Conservation (phyloP, 2,113 vertebrate genomes). For the Perca fluviatilis region DNA sequence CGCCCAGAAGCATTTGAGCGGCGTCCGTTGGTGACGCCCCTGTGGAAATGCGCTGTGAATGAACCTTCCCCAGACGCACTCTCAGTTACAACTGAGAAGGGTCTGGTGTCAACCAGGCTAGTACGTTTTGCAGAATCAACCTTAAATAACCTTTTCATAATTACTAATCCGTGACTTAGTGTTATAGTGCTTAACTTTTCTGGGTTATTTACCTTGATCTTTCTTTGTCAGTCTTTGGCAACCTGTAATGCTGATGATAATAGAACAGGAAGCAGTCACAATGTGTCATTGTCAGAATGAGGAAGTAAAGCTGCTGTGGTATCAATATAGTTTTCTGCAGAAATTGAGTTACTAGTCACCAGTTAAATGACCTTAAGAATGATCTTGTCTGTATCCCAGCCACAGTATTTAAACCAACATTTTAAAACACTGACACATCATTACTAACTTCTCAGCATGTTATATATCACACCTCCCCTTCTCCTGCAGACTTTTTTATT, state of each 20-base stretch:
- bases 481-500: constrained; percentile 24
- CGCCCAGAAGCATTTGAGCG: no score
- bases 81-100: no score
- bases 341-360: constrained; percentile 89
- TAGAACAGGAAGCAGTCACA: constrained; percentile 93
- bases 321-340: constrained; percentile 94
- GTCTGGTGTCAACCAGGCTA: no score
- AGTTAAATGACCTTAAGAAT: constrained; percentile 71
- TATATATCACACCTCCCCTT: neutral
- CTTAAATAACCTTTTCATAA: constrained; percentile 1
- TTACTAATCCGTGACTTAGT: neutral
- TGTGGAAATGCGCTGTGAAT: no score
- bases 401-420: neutral
- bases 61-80: no score
- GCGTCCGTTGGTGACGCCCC: no score
- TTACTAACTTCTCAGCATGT: constrained; percentile 6
- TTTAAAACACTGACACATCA: constrained; percentile 26
- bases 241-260: constrained; percentile 81
- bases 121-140: constrained; percentile 1
- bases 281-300: constrained; percentile 92
- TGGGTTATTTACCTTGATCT: constrained; percentile 18
- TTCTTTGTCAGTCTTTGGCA: constrained; percentile 44
- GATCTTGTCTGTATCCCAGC: constrained; percentile 6
- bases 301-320: constrained; percentile 91
- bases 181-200: neutral